Conservation (phyloP, 2,113 vertebrate species). For the Pungitius pungitius region DNA sequence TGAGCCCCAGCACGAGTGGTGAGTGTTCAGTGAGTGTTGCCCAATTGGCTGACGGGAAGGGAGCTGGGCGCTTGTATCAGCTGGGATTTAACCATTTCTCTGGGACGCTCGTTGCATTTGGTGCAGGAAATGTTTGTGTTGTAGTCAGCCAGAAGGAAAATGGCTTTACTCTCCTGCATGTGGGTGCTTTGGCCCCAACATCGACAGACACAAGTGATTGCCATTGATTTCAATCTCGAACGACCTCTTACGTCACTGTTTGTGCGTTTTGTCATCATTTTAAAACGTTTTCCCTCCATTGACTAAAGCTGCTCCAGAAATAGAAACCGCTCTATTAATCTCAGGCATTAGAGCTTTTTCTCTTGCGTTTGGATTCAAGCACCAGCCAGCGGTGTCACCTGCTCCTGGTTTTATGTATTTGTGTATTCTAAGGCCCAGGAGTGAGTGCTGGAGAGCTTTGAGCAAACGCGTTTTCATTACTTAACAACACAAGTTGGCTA, state of each 20-base stretch:
- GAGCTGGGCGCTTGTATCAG: slow-evolving; percentile 20
- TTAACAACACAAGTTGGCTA: slow-evolving; percentile 37
- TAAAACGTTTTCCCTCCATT: slow-evolving; percentile 24
- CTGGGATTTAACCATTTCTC: background rate
- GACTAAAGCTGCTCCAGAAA: slow-evolving; percentile 55
- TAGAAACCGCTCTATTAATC: slow-evolving; percentile 58
- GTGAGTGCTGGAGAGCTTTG: slow-evolving; percentile 7
- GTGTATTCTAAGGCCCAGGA: slow-evolving; percentile 6
- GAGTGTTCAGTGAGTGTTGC: slow-evolving; percentile 61
- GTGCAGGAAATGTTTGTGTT: slow-evolving; percentile 26
- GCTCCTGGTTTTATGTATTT: slow-evolving; percentile 34
- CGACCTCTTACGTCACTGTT: background rate
- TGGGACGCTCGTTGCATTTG: slow-evolving; percentile 14
- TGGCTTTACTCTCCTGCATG: slow-evolving; percentile 12
- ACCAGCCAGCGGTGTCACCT: slow-evolving; percentile 38
- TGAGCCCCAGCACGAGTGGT: slow-evolving; percentile 94
- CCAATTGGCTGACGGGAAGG: slow-evolving; percentile 30
- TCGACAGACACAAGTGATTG: slow-evolving; percentile 5
- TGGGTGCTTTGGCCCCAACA: slow-evolving; percentile 10
- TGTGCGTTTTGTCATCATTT: background rate
- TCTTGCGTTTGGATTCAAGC: slow-evolving; percentile 41
- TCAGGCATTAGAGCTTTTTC: slow-evolving; percentile 46
- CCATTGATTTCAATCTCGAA: background rate
- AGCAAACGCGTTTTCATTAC: slow-evolving; percentile 36
- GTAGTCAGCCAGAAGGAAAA: slow-evolving; percentile 30